phyloP scores from a whole-genome alignment of 2,797 vertebrate genomes.

The Characodon lateralis region DNA sequence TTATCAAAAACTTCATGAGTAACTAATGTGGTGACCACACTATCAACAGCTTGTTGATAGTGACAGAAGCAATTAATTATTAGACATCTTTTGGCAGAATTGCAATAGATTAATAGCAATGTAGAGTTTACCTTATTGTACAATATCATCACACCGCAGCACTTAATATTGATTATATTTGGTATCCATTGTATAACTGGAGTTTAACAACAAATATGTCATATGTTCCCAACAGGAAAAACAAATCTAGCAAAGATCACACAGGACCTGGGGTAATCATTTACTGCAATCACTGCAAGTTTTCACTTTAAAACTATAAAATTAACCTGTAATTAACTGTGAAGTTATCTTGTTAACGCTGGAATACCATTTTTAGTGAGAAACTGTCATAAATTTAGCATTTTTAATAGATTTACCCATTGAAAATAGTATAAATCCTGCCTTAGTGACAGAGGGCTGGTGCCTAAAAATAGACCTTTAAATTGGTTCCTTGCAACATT shows the following conservation, averaged over 20 bases:
- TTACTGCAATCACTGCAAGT: neutral
- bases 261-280: neutral
- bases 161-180: neutral
- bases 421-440: neutral
- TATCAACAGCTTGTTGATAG: neutral
- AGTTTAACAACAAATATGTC: neutral
- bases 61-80: neutral
- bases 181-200: neutral
- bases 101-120: neutral
- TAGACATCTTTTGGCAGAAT: neutral
- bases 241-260: neutral
- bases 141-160: neutral
- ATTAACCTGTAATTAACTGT: neutral
- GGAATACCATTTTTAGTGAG: neutral
- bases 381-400: neutral
- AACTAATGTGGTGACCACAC: neutral
- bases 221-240: neutral
- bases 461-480: neutral
- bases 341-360: neutral
- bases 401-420: neutral
- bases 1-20: neutral
- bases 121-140: neutral
- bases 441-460: neutral
- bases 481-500: neutral
- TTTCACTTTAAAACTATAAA: neutral